Evolutionary conservation across 2,888 invertebrate species (phyloP).

Genomic region (Drosophila aldrichi): DNA sequence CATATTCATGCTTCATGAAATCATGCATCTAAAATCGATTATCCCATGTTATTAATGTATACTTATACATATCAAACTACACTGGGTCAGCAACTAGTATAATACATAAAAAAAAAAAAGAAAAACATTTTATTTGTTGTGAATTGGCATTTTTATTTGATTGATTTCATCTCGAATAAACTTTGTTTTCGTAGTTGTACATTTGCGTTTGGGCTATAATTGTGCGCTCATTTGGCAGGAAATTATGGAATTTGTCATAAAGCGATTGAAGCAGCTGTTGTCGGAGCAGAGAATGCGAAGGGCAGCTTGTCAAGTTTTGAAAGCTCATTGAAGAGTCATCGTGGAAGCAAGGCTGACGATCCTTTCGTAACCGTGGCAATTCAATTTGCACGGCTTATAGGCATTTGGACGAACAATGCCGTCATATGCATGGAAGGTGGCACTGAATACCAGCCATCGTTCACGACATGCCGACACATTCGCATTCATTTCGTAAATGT

Average conservation of each 20-base stretch:
- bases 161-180: conserved; percentile 6
- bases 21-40: not conserved
- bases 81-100: not conserved
- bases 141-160: conserved; percentile 1
- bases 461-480: conserved; percentile 44
- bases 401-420: conserved; percentile 54
- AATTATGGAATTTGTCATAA: conserved; percentile 42
- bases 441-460: conserved; percentile 34
- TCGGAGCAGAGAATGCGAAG: conserved; percentile 1
- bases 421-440: conserved; percentile 24
- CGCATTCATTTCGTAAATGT: conserved; percentile 56
- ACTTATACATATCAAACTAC: not conserved
- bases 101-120: not conserved
- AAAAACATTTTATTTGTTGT: not conserved
- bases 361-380: conserved; percentile 54
- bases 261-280: conserved; percentile 34
- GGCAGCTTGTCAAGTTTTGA: conserved; percentile 35
- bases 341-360: conserved; percentile 27
- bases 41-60: not conserved
- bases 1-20: too few species aligned
- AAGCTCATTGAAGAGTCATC: conserved; percentile 48
- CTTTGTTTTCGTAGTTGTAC: not conserved
- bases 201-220: conserved; percentile 20
- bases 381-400: conserved; percentile 64
- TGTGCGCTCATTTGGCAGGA: conserved; percentile 31